These are phyloP conservation scores for Avahi laniger DNA, from an alignment of 2,797 vertebrate genomes.

Conservation along the genomic window DNA sequence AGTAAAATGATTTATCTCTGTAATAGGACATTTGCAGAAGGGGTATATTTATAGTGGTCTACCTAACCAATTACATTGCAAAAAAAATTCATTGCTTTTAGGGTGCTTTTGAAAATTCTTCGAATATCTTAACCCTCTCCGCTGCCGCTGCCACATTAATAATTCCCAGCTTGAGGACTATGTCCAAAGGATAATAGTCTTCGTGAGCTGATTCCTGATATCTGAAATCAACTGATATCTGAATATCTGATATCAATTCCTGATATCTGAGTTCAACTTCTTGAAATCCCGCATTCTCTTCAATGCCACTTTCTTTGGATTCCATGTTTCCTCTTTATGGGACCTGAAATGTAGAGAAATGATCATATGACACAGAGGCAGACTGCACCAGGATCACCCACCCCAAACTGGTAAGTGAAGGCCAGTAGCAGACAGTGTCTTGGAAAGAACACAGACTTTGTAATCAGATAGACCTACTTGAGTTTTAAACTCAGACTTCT, in stretches of 20 bases:
- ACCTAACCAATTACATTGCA: background rate
- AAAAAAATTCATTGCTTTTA: background rate
- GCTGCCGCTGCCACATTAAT: background rate
- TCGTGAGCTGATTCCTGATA: background rate
- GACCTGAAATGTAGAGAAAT: background rate
- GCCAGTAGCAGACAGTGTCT: background rate
- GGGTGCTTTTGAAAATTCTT: background rate
- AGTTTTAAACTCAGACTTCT: background rate
- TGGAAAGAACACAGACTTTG: background rate
- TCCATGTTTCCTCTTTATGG: background rate
- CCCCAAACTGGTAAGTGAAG: background rate
- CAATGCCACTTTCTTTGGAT: background rate
- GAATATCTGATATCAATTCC: too few species aligned
- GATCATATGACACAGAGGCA: background rate
- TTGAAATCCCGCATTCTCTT: background rate
- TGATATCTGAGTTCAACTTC: background rate
- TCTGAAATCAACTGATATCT: too few species aligned
- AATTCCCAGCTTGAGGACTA: background rate
- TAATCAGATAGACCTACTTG: background rate
- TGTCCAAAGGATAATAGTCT: background rate
- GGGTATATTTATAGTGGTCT: background rate
- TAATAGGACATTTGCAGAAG: background rate
- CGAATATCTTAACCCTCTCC: background rate
- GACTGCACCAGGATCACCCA: background rate
- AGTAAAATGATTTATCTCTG: background rate